Evolutionary conservation across 1,140 invertebrate genomes (phyloP), one percentile per base, ranked within the genome.

Genomic region (Tetramorium parvispinum): DNA sequence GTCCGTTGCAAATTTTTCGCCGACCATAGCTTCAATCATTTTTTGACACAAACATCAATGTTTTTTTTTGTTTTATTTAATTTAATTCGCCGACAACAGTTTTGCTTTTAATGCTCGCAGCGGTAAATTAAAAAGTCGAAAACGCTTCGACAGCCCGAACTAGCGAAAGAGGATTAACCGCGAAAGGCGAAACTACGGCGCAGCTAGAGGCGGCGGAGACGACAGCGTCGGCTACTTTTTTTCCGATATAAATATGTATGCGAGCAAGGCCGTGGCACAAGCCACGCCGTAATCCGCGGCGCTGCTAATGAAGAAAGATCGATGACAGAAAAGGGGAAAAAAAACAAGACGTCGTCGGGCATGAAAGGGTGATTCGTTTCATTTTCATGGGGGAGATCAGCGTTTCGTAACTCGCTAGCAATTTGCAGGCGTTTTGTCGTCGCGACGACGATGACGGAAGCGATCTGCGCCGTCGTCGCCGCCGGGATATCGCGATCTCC

Each of bases 291-390:
- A 83, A 83, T 83, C 79, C 82, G 71, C 59, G 18, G 11, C 16
- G 6, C 32, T 61, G 57, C 82, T 85, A 85, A 85, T 85, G 82
- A 85, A 79, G 76, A 79, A 68, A 65, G 85, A 86, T 86, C 59
- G 75, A 86, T 86, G 75, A 83, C 63, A 61, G 68, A 63, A 51
- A 37, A 27, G 57, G 43, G 51, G 53, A 37, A 43, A 73, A 70
- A 86, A 86, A 65, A 79, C 51, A 53, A 70, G 18, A 55, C 13
- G 46, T 51, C 37, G 7, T 49, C n/a, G 27, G 27, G 55, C 68
- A 85, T 63, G 32, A 89, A 68, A 77, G 57, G 73, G 70, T 77
- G 85, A 71, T 87, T 86, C 73, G 82, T 85, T 85, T 78, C 61
- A 27, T 77, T 85, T 73, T 57, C 59, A 78, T 27, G 65, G 40